Base-by-base conservation (phyloP, 2,888 invertebrate genomes). In the Diarsia rubi region DNA sequence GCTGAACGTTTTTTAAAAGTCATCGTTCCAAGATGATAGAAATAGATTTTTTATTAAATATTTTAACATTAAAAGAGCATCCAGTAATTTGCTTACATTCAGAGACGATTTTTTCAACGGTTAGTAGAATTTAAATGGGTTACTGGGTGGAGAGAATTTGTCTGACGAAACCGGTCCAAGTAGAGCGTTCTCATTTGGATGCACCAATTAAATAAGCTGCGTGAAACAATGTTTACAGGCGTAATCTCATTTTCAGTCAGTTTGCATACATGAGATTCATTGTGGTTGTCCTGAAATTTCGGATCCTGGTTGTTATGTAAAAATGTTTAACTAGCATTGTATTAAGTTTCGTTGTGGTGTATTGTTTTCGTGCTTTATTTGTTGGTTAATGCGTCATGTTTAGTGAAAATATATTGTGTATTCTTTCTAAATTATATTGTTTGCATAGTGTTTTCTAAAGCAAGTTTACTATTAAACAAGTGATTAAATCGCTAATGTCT, bases 161-260 rank as follows among this genome's bases (percentile, higher is more conserved):
- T 70, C 60, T 19, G 21, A 44, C 3, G 45, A 54, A 72, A 78
- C 79, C 72, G 65, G 47, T 66, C 24, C 21, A 19, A 24, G 42
- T 71, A 37, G 64, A 27, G 37, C 64, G 70, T 71, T 47, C 64
- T 60, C 60, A 52, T 78, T 77, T 24, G 9, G 49, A 60, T 76
- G 47, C 54, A 52, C 44, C 19, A 31, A 37, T 19, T 69, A 24
- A n/a, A 21, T 16, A 42, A 73, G 16, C 42, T 47, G 47, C 14
- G 42, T n/a, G 6, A 31, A 54, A 63, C 54, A 54, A 63, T 57
- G 63, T 68, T 52, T 68, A 16, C 44, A 52, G 37, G 42, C 6
- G 31, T 45, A 68, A 68, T 54, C 45, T 27, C n/a, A n/a, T 44
- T 57, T 57, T 57, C 16, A 27, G 42, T 21, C 21, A 3, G 44